Evolutionary conservation across 2,113 vertebrate genomes (phyloP), one percentile per base, ranked within the genome.

Genomic region (Vulpes vulpes): DNA sequence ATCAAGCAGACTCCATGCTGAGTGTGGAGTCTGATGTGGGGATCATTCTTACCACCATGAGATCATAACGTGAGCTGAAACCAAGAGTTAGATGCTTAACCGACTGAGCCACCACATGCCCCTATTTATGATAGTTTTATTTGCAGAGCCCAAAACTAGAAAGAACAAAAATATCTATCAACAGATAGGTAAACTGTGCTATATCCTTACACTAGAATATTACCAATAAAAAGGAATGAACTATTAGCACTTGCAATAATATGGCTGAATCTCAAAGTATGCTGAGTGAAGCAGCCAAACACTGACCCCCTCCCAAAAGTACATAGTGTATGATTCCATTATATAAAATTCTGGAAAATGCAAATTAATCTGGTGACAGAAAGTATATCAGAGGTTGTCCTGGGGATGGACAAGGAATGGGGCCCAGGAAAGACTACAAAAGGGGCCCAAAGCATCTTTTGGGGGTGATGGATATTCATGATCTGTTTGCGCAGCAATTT

Each of bases 271-370:
- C 51, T 86, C 59, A 76, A 89, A 83, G 51, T 30, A 93, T 10
- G 22, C 43, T 35, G 30, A 35, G 20, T 53, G 5, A 89, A 79
- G 88, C 22, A 20, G 16, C 35, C 20, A 8, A 57, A 86, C 2
- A 38, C 19, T 14, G 12, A 74, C 6, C 20, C 30, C n/a, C 3
- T 59, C 19, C 53, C 65, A 22, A 19, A 84, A 59, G 10, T 57
- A 80, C 25, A 22, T 53, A 59, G 0, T 53, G 3, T 81, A 60
- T 73, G 49, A 81, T 43, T 82, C 49, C 12, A 81, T 83, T 95
- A 88, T 11, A 57, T 79, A 96, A 88, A 96, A 88, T 59, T 79
- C 32, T 25, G 3, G 71, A 90, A 93, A 96, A 76, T 43, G n/a
- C 38, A 76, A 32, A 79, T 14, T 71, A 78, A 93, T 81, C 32